Evolutionary conservation across 2,797 vertebrate genomes (phyloP).

Genomic region (Enteromius radiatus): DNA sequence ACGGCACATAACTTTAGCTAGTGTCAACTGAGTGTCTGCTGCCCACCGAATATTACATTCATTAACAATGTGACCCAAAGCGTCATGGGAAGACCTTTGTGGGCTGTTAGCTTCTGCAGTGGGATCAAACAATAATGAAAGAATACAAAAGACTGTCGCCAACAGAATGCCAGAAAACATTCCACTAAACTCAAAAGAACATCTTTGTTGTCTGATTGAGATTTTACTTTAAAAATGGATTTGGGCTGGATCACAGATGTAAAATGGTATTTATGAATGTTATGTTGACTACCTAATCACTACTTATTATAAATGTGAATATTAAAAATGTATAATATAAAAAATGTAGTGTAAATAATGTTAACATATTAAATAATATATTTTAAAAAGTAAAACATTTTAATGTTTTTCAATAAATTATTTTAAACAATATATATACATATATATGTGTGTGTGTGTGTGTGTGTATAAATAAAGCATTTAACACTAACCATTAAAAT

Average conservation of each 20-base stretch:
- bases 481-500: neutral
- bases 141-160: constrained; percentile 51
- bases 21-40: constrained; percentile 32
- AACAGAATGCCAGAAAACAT: constrained; percentile 50
- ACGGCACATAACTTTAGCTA: constrained; percentile 9
- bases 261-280: neutral
- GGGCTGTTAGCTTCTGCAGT: constrained; percentile 36
- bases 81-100: constrained; percentile 27
- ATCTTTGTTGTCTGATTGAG: constrained; percentile 23
- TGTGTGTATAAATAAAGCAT: too few species aligned
- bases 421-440: neutral
- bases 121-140: constrained; percentile 35
- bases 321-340: neutral
- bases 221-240: neutral
- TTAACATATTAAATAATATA: neutral
- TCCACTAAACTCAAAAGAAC: constrained; percentile 27
- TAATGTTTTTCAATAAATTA: neutral
- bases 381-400: neutral
- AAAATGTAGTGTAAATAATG: neutral
- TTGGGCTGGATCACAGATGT: neutral
- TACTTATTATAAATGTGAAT: neutral
- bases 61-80: constrained; percentile 24
- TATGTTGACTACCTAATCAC: neutral
- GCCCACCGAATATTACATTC: constrained; percentile 30
- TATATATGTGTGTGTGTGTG: too few species aligned